Conservation (phyloP, 1,140 invertebrate species). For the Zaprionus lachaisei region DNA sequence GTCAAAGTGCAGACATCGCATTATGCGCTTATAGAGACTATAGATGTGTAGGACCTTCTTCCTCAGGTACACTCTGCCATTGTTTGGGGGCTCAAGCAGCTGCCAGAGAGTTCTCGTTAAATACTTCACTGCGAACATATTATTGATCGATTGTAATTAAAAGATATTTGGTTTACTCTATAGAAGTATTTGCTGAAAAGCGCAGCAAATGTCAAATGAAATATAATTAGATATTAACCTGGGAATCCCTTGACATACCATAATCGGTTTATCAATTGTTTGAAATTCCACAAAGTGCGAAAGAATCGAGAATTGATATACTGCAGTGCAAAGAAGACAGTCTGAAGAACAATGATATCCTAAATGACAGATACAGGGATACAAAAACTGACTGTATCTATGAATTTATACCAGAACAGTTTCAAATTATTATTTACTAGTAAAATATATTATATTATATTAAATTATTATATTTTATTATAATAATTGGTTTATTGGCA, state of each 20-base stretch:
- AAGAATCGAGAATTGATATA: background rate
- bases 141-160: constrained; percentile 69
- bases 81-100: constrained; percentile 51
- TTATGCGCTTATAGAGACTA: constrained; percentile 69
- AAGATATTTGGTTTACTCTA: constrained; percentile 52
- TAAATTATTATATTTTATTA: too few relatives aligned
- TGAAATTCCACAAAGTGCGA: background rate
- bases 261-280: constrained; percentile 19
- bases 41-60: constrained; percentile 10
- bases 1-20: constrained; percentile 71
- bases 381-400: too few relatives aligned
- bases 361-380: too few relatives aligned
- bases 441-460: too few relatives aligned
- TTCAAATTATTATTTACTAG: too few relatives aligned
- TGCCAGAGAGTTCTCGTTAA: constrained; percentile 53
- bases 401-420: too few relatives aligned
- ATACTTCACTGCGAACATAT: constrained; percentile 12
- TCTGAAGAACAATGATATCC: too few relatives aligned
- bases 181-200: constrained; percentile 49
- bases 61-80: constrained; percentile 4
- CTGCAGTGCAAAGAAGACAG: background rate
- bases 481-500: too few relatives aligned
- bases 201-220: constrained; percentile 55
- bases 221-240: constrained; percentile 16
- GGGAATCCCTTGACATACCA: background rate